Base-by-base conservation (phyloP, 2,888 invertebrate genomes). In the Flexamia atlantica region DNA sequence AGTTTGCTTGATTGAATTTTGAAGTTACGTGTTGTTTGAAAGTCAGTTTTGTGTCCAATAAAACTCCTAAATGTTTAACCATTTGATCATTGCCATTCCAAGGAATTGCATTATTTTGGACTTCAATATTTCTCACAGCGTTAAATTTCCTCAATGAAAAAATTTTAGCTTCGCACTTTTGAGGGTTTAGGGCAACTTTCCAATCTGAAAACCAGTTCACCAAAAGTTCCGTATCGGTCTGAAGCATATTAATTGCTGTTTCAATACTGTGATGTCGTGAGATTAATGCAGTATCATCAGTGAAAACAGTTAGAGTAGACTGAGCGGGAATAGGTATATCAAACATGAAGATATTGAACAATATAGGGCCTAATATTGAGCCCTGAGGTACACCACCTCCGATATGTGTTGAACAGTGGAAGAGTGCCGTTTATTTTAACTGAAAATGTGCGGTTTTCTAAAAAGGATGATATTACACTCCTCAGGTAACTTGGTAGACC, bases 21-120 rank as follows among this genome's bases (percentile, higher is more conserved):
- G n/a, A n/a, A n/a, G n/a, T n/a, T n/a, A n/a, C n/a, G n/a, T 46
- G 46, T 46, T 46, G 46, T 46, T 46, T 46, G 46, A 14, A 46
- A 46, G 4, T 14, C 14, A 46, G 14, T 12, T 46, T 46, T 46
- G 12, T 46, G 14, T 46, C 17, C 12, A 46, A 10, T 46, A 46
- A 46, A 46, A 46, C 46, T 14, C 46, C 46, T 17, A 46, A 10
- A 12, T 46, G 14, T 46, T 46, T 17, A 17, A 46, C 46, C 7
- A 17, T 9, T 17, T 46, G 12, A 46, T 4, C 46, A 46, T 14
- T 46, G 4, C 14, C 46, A 14, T 46, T 17, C 12, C 46, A 46
- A 46, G 46, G 46, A 12, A 46, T 17, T 2, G 14, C 2, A 17
- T 9, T 46, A 17, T 12, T 17, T 46, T 46, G 14, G 14, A 46